These are phyloP conservation scores for Cartodere bifasciata DNA, from an alignment of 2,888 invertebrate species.

Conservation along the genomic window DNA sequence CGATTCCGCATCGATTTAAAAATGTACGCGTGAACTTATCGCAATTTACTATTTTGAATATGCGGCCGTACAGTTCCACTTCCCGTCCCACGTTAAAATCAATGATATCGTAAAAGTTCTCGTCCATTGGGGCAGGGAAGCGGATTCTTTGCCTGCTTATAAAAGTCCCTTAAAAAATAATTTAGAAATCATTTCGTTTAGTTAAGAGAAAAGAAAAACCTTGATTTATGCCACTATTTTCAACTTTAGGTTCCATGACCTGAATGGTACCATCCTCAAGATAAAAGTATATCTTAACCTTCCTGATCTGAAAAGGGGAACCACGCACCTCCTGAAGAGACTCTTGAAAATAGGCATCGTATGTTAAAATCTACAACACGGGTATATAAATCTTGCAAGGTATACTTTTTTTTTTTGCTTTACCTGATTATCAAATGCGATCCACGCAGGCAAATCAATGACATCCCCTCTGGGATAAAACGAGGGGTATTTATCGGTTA, in stretches of 20 bases:
- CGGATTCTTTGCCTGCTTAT: constrained; percentile 74
- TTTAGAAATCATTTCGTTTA: too few species aligned
- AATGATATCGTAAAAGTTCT: constrained; percentile 68
- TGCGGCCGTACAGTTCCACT: constrained; percentile 67
- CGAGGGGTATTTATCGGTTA: constrained; percentile 49
- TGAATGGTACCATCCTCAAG: constrained; percentile 88
- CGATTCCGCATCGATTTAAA: constrained; percentile 70
- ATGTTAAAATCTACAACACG: constrained; percentile 52
- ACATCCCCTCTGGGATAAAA: constrained; percentile 64
- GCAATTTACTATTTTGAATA: constrained; percentile 70
- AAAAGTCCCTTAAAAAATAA: constrained; percentile 53
- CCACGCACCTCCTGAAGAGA: constrained; percentile 60
- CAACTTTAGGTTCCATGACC: constrained; percentile 66
- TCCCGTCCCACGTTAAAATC: constrained; percentile 79
- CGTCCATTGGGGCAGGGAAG: constrained; percentile 56
- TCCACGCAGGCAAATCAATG: constrained; percentile 69
- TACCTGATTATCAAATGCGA: constrained; percentile 75
- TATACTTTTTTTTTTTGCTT: too few species aligned
- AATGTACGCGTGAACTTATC: constrained; percentile 80
- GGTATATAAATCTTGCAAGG: too few species aligned
- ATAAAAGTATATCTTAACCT: constrained; percentile 74
- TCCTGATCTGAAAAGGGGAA: constrained; percentile 57
- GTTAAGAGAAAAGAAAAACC: too few species aligned
- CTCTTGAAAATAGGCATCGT: constrained; percentile 71
- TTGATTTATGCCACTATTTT: constrained; percentile 78